These are phyloP conservation scores for Aphelenchoides fujianensis DNA, from an alignment of 1,140 invertebrate genomes.

Conservation along the genomic window DNA sequence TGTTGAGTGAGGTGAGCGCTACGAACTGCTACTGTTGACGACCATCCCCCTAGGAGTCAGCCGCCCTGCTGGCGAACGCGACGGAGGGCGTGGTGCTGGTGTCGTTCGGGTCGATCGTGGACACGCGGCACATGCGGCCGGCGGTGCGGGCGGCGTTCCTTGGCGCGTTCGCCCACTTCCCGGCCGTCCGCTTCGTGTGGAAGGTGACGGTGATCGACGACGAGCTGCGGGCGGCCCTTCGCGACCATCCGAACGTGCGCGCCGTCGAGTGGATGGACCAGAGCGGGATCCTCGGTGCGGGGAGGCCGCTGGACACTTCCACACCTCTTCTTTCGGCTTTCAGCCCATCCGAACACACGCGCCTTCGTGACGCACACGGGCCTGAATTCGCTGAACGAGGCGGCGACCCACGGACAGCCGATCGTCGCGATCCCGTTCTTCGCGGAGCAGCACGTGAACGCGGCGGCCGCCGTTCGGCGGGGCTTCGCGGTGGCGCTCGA, in stretches of 20 bases:
- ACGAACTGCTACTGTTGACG: neutral
- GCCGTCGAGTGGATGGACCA: slow-evolving; percentile 14
- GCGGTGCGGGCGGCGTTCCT: slow-evolving; percentile 23
- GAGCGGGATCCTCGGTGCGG: slow-evolving; percentile 19
- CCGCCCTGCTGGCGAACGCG: slow-evolving; percentile 9
- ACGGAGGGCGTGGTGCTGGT: slow-evolving; percentile 27
- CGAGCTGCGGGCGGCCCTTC: neutral
- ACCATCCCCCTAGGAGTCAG: slow-evolving; percentile 14
- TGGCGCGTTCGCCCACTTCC: slow-evolving; percentile 26
- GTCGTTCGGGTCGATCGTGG: slow-evolving; percentile 27
- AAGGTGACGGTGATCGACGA: slow-evolving; percentile 24
- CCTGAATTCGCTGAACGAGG: slow-evolving; percentile 75
- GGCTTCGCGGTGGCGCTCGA: neutral
- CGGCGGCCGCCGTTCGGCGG: slow-evolving; percentile 25
- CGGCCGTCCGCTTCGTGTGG: slow-evolving; percentile 37
- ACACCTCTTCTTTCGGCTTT: slow-evolving; percentile 7
- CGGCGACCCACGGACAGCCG: slow-evolving; percentile 76
- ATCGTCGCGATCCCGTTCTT: slow-evolving; percentile 70
- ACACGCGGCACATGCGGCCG: slow-evolving; percentile 25
- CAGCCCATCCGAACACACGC: slow-evolving; percentile 35
- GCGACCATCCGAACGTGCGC: neutral
- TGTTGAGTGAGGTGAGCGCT: slow-evolving; percentile 2
- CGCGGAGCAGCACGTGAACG: slow-evolving; percentile 41
- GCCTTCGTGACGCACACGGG: slow-evolving; percentile 80
- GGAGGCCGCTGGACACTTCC: neutral